Percentiles rank a stretch among this genome's conserved stretches.
Evolutionary conservation across 2,888 invertebrate species (phyloP).

Genomic region (Zaprionus lineosus): DNA sequence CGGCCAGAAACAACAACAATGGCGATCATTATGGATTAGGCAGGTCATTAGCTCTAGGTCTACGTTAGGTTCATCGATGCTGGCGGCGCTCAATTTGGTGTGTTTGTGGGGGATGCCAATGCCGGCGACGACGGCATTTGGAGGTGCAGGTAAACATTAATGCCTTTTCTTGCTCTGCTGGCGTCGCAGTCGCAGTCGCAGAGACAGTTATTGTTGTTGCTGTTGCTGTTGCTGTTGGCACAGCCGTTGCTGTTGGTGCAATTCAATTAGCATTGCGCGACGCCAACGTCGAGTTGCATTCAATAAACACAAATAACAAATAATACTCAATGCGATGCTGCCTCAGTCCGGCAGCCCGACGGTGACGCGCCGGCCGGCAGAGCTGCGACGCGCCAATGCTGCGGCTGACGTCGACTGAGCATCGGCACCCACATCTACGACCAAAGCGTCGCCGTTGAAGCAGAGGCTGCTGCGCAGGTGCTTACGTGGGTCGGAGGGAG

Average conservation of each 20-base stretch:
- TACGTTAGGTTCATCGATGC: constrained; percentile 22
- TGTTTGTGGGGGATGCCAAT: constrained; percentile 47
- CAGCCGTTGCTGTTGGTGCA: constrained; percentile 19
- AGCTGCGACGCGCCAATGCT: constrained; percentile 69
- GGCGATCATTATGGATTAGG: constrained; percentile 39
- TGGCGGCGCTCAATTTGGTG: constrained; percentile 23
- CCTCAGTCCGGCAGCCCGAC: constrained; percentile 81
- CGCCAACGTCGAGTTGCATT: constrained; percentile 50
- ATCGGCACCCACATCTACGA: constrained; percentile 70
- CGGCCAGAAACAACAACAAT: constrained; percentile 16
- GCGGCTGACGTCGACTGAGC: constrained; percentile 48
- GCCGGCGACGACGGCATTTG: constrained; percentile 1
- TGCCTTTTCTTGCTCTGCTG: constrained; percentile 8
- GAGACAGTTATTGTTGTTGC: too few relatives aligned
- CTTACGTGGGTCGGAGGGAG: constrained; percentile 65
- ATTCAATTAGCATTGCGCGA: constrained; percentile 40
- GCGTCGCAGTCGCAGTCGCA: constrained; percentile 8
- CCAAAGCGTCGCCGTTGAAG: constrained; percentile 78
- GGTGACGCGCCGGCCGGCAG: constrained; percentile 79
- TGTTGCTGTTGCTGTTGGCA: constrained; percentile 1
- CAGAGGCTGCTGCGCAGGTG: constrained; percentile 82
- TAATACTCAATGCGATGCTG: constrained; percentile 14
- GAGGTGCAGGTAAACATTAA: not conserved
- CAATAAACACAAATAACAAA: constrained; percentile 38
- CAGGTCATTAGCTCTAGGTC: constrained; percentile 65